Base-by-base conservation (phyloP, 1,140 invertebrate genomes). In the Anoplolepis gracilipes region DNA sequence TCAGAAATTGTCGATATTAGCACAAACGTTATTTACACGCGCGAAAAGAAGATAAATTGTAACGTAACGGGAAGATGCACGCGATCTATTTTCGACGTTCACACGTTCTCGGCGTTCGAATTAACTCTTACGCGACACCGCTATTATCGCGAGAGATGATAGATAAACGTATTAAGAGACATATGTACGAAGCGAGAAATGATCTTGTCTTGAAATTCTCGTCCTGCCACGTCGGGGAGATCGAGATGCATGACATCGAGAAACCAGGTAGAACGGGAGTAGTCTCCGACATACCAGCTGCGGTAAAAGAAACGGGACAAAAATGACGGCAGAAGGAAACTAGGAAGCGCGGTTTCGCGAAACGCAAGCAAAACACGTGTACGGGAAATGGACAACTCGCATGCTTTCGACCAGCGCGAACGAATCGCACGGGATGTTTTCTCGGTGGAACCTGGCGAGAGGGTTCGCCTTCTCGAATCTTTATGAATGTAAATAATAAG, bases 321-420 rank as follows among this genome's bases (percentile, higher is more conserved):
- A 53, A 75, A 36, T 57, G 30, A 36, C 39, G 46, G 67, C 62
- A 53, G 91, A 87, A 91, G 86, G 88, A 85, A 91, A 91, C 90
- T 90, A 92, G 92, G 93, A 93, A 93, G 89, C 86, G 73, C 86
- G 73, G 64, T 53, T 39, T 42, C 62, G 65, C 86, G 67, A 89
- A 89, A 87, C 55, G 69, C 85, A 89, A 92, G 86, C 86, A 90
- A 82, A 92, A 85, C 85, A 76, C 62, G 33, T 39, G 61, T 72
- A 69, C 65, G 77, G 65, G 69, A 84, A 88, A 64, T 55, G 73
- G 33, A 57, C 49, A 16, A 39, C 75, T 79, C 46, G 70, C 61
- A 61, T 65, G 84, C 72, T 77, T 49, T 13, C 49, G 85, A 55
- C 78, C 77, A 28, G 61, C 53, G 30, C 39, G 13, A 59, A 65